Conservation (phyloP, 2,113 vertebrate genomes). For the Odontesthes bonariensis region DNA sequence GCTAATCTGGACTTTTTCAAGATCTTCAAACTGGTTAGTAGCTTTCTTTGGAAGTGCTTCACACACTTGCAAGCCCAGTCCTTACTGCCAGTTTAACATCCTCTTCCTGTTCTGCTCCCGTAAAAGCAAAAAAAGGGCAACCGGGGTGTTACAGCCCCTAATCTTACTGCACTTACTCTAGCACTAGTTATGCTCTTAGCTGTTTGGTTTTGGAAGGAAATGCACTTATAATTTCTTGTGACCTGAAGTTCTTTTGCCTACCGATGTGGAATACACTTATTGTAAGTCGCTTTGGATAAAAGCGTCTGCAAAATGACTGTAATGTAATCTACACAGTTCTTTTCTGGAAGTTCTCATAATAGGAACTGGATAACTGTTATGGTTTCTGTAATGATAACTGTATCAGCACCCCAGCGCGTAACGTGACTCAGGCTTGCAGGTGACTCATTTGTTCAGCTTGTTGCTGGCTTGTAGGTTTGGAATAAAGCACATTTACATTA, state of each 20-base stretch:
- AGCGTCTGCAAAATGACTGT: too few relatives aligned
- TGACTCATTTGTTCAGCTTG: conserved; percentile 2
- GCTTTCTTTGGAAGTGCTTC: not conserved
- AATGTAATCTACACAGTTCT: not conserved
- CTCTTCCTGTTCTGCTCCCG: conserved; percentile 9
- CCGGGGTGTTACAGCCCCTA: too few relatives aligned
- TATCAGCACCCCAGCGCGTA: too few relatives aligned
- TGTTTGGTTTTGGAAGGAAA: too few relatives aligned
- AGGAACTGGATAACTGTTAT: too few relatives aligned
- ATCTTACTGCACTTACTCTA: too few relatives aligned
- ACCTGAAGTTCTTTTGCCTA: too few relatives aligned
- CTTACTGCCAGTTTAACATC: conserved; percentile 1
- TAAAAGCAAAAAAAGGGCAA: not conserved
- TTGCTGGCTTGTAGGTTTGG: conserved; percentile 9
- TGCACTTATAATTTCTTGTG: too few relatives aligned
- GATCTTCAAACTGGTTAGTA: conserved; percentile 90
- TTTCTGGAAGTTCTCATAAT: not conserved
- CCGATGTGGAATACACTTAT: too few relatives aligned
- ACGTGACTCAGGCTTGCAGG: not conserved
- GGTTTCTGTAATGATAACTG: not conserved
- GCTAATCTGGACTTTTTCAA: conserved; percentile 95
- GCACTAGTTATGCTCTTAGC: too few relatives aligned
- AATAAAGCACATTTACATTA: not conserved
- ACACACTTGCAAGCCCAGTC: not conserved
- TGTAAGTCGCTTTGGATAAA: too few relatives aligned